Conservation (phyloP, 2,797 vertebrate genomes). For the Telmatherina bonti region DNA sequence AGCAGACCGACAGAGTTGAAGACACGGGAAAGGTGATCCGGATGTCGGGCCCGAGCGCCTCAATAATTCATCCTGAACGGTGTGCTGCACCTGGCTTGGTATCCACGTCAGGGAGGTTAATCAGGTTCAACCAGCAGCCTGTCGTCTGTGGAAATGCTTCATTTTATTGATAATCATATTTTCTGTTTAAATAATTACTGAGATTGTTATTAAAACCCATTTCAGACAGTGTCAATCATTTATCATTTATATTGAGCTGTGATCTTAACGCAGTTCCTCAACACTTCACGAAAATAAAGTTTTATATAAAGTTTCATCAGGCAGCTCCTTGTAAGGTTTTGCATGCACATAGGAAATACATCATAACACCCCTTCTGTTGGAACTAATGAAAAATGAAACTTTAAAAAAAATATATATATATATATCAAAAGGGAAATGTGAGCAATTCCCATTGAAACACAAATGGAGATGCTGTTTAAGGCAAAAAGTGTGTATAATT, state of each 20-base stretch:
- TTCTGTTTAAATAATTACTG: not conserved
- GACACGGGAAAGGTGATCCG: slow-evolving; percentile 25
- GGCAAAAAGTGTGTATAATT: too few species aligned
- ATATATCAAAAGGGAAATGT: too few species aligned
- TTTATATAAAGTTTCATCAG: too few species aligned
- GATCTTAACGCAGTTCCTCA: too few species aligned
- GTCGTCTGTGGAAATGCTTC: not conserved
- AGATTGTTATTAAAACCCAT: too few species aligned
- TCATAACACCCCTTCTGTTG: not conserved
- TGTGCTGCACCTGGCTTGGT: slow-evolving; percentile 9
- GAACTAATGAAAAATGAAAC: not conserved
- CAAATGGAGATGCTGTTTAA: too few species aligned
- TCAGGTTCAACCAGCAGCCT: not conserved
- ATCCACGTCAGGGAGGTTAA: slow-evolving; percentile 15
- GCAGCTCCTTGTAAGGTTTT: too few species aligned
- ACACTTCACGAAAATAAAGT: slow-evolving; percentile 3
- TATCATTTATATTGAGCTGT: too few species aligned
- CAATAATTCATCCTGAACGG: slow-evolving; percentile 51
- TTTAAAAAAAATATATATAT: too few species aligned
- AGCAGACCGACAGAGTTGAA: not conserved
- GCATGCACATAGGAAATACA: too few species aligned
- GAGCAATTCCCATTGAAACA: too few species aligned
- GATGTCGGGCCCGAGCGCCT: not conserved
- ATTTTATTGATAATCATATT: not conserved
- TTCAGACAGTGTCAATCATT: not conserved